phyloP scores from a whole-genome alignment of 2,888 invertebrate species.

The Panzeria rudis region DNA sequence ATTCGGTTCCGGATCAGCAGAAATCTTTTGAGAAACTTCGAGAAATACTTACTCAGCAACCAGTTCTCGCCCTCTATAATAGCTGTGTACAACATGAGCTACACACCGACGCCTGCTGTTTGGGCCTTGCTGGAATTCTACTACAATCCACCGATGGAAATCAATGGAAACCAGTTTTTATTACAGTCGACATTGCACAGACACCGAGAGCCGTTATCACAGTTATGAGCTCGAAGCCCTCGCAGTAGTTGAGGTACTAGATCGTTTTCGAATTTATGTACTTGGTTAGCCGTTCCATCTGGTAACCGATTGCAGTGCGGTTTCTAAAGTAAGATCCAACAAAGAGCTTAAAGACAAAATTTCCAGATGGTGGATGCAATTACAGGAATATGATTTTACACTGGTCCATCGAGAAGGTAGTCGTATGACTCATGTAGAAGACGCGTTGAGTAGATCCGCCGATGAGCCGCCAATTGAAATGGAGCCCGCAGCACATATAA shows the following conservation, averaged over 20 bases:
- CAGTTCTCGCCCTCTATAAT: conserved; percentile 65
- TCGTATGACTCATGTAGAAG: neutral
- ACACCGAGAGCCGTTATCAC: conserved; percentile 56
- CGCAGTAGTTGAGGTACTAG: conserved; percentile 60
- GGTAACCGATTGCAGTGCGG: conserved; percentile 62
- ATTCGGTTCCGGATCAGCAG: conserved; percentile 12
- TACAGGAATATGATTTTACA: conserved; percentile 8
- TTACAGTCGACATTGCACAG: conserved; percentile 66
- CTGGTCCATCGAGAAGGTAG: conserved; percentile 3
- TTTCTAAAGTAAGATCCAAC: conserved; percentile 39
- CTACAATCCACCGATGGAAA: conserved; percentile 9
- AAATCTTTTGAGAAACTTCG: neutral
- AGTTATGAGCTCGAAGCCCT: conserved; percentile 70
- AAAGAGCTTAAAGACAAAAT: conserved; percentile 54
- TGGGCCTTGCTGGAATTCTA: conserved; percentile 46
- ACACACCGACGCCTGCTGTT: conserved; percentile 58
- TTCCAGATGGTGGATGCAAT: conserved; percentile 60
- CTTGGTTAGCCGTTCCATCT: conserved; percentile 52
- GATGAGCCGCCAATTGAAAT: neutral
- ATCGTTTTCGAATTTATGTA: conserved; percentile 63
- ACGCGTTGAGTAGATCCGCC: neutral
- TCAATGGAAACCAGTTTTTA: conserved; percentile 61
- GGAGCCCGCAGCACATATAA: conserved; percentile 5
- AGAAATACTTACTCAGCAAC: neutral
- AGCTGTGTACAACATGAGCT: conserved; percentile 58